Conservation (phyloP, 2,888 invertebrate species). For the Gymnosoma rotundatum region DNA sequence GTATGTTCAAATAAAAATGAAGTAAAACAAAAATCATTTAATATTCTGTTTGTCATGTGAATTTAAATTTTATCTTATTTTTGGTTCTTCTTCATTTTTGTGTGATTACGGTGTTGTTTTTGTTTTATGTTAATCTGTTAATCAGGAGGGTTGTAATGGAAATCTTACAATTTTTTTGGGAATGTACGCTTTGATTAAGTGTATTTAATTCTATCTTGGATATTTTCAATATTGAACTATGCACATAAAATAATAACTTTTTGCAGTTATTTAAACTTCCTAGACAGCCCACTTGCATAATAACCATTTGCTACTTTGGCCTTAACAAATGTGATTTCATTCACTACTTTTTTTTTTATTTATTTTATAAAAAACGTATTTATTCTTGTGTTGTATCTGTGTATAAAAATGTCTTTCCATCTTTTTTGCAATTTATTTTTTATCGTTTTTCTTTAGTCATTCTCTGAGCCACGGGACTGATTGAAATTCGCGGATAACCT, state of each 20-base stretch:
- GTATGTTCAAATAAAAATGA: neutral
- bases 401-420: conserved; percentile 39
- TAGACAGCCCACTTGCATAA: conserved; percentile 28
- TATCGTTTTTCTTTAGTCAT: conserved; percentile 40
- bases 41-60: conserved; percentile 58
- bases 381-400: conserved; percentile 12
- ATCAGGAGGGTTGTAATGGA: neutral
- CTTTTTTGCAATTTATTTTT: conserved; percentile 52
- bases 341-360: conserved; percentile 48
- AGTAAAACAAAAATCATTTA: conserved; percentile 20
- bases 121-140: conserved; percentile 28
- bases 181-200: too few species aligned
- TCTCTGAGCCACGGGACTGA: conserved; percentile 75
- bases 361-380: conserved; percentile 10
- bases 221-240: too few species aligned
- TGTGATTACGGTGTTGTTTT: conserved; percentile 18
- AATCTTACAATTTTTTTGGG: neutral
- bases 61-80: conserved; percentile 5
- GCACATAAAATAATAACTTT: too few species aligned
- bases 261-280: neutral
- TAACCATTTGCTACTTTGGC: conserved; percentile 51
- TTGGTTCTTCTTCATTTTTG: conserved; percentile 24
- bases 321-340: conserved; percentile 54
- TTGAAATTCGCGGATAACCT: conserved; percentile 82
- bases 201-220: too few species aligned